phyloP scores from a whole-genome alignment of 1,140 invertebrate genomes.

The Ladona fulva region DNA sequence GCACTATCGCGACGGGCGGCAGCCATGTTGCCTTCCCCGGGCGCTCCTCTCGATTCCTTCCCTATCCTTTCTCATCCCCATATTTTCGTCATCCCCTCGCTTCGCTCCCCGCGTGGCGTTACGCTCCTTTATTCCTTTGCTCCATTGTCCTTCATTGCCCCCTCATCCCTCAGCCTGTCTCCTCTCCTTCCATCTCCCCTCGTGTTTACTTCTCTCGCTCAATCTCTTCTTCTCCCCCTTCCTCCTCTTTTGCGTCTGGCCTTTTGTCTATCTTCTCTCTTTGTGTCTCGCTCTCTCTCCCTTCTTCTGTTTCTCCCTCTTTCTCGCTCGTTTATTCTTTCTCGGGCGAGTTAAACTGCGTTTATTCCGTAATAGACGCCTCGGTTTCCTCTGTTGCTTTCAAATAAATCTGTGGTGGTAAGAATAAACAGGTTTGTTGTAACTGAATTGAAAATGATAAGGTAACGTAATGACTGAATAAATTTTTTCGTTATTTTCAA shows the following conservation, averaged over 20 bases:
- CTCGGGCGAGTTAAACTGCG: no score
- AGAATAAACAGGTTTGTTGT: no score
- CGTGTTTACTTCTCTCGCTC: not conserved
- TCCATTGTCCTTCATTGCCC: slow-evolving; percentile 3
- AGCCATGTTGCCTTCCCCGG: not conserved
- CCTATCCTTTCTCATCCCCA: not conserved
- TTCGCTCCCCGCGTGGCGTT: not conserved
- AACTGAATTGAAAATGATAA: no score
- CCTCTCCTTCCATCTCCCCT: not conserved
- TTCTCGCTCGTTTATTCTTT: no score
- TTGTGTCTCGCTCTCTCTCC: not conserved
- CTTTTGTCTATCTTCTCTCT: not conserved
- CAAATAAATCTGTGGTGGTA: no score
- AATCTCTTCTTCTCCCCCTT: no score
- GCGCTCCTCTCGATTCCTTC: not conserved
- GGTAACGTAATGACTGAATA: no score
- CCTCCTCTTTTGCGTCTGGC: not conserved
- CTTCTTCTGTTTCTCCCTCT: no score
- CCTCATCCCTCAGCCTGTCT: not conserved
- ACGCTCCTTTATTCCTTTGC: not conserved
- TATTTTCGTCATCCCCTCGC: not conserved
- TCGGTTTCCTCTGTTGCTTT: no score
- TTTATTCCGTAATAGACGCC: no score
- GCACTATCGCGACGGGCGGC: not conserved
- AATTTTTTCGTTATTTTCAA: no score